Conservation (phyloP, 2,888 invertebrate genomes). For the Eugnorisma glareosa region DNA sequence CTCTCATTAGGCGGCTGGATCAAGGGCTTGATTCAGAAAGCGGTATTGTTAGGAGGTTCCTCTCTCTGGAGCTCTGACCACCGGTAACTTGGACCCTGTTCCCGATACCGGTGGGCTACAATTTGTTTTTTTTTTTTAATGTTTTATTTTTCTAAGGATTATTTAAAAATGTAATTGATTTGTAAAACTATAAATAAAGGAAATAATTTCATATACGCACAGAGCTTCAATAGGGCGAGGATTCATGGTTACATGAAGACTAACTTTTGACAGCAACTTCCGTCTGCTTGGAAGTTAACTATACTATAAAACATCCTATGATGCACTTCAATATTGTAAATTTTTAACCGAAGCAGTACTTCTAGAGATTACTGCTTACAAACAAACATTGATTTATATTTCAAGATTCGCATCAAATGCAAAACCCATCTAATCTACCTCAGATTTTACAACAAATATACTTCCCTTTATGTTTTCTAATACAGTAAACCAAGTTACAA, state of each 20-base stretch:
- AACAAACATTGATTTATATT: background rate
- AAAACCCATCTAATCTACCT: background rate
- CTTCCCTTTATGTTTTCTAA: conserved; percentile 39
- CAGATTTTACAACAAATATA: conserved; percentile 23
- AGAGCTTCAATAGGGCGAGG: background rate
- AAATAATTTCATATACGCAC: too few relatives aligned
- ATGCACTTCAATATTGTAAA: background rate
- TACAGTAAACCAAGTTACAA: conserved; percentile 48
- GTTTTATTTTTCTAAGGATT: too few relatives aligned
- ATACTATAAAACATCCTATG: background rate
- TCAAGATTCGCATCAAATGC: background rate
- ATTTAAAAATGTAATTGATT: too few relatives aligned
- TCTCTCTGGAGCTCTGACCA: too few relatives aligned
- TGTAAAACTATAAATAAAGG: too few relatives aligned
- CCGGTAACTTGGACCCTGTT: too few relatives aligned
- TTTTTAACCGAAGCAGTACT: background rate
- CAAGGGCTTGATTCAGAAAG: too few relatives aligned
- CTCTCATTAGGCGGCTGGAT: too few relatives aligned
- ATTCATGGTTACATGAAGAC: background rate
- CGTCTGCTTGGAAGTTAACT: background rate
- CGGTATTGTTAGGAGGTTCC: too few relatives aligned
- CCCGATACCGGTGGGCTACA: too few relatives aligned
- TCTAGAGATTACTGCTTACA: background rate
- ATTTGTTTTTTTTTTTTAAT: too few relatives aligned
- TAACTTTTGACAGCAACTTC: background rate